Base-by-base conservation (phyloP, 2,113 vertebrate genomes). In the Rhegmatorhina hoffmannsi region DNA sequence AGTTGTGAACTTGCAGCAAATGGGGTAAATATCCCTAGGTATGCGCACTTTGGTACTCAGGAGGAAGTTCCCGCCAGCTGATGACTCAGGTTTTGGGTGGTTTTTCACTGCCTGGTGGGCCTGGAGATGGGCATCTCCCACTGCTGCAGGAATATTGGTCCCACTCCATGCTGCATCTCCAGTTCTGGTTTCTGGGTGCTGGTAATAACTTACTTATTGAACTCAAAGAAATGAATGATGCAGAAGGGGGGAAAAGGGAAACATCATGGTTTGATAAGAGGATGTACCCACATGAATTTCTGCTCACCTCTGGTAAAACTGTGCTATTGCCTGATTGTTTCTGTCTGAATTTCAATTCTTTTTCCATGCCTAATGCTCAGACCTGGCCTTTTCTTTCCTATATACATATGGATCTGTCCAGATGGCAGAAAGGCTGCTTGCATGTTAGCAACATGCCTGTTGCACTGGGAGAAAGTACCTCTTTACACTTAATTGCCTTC, bases 91-190 rank as follows among this genome's bases (percentile, higher is more conserved):
- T 36, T 82, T 78, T 28, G 43, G 16, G 23, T 47, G 34, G 26
- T 92, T 53, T 89, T 36, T 38, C 40, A 23, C 21, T 78, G 52
- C n/a, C 26, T 70, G 55, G 31, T 49, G 9, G 24, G 23, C 21
- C 60, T 85, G 46, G 28, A 70, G 53, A 44, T 31, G 36, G 26
- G 24, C 21, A 25, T 59, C 84, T 85, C 50, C 47, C 34, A 50
- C 20, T 89, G 38, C 60, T 79, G 55, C 60, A 49, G 46, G 38
- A 84, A 53, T 34, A 13, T 4, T 47, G 34, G 38, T 52, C 56
- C 29, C 13, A 5, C 6, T 62, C 20, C 3, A 1, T 11, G 24
- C 33, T 7, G 7, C 19, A 6, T 2, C 55, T 76, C 63, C 3
- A 3, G 40, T 29, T 62, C 55, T 38, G 67, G 4, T 44, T 62